Conservation (phyloP, 2,797 vertebrate genomes). For the Lepidocolaptes lacrymiger region DNA sequence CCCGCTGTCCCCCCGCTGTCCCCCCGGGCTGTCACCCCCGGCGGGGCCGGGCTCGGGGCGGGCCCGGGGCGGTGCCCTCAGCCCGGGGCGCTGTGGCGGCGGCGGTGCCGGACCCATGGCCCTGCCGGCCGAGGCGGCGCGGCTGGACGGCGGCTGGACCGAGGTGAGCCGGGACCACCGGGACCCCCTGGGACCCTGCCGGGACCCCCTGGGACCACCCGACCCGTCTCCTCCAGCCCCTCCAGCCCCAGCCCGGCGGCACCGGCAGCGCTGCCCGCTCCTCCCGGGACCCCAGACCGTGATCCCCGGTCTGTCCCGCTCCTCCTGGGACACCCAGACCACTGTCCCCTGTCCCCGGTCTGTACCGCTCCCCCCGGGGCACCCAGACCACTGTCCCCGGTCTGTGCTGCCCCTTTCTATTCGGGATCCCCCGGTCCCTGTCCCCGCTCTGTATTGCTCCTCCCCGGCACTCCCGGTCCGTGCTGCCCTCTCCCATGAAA, state of each 20-base stretch:
- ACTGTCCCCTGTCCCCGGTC: neutral
- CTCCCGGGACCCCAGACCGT: no score
- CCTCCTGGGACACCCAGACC: neutral
- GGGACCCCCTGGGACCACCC: no score
- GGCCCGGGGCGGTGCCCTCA: neutral
- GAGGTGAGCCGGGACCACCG: constrained; percentile 50
- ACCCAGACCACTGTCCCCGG: no score
- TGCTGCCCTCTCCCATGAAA: no score
- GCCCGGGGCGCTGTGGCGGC: neutral
- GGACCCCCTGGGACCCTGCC: no score
- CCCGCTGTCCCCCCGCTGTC: neutral
- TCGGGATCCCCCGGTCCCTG: no score
- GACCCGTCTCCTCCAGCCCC: neutral
- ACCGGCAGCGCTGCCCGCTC: neutral
- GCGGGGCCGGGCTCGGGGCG: neutral
- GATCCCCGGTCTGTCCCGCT: neutral
- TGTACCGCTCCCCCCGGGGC: neutral
- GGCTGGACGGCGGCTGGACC: constrained; percentile 49
- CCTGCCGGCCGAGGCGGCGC: constrained; percentile 3
- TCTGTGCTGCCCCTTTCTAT: no score
- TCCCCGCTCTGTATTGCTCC: no score
- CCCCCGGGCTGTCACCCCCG: neutral
- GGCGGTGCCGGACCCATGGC: constrained; percentile 44
- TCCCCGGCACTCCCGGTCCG: no score
- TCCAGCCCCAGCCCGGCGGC: neutral